Evolutionary conservation across 2,113 vertebrate genomes (phyloP), one percentile per base, ranked within the genome.

Genomic region (Platichthys stellatus): DNA sequence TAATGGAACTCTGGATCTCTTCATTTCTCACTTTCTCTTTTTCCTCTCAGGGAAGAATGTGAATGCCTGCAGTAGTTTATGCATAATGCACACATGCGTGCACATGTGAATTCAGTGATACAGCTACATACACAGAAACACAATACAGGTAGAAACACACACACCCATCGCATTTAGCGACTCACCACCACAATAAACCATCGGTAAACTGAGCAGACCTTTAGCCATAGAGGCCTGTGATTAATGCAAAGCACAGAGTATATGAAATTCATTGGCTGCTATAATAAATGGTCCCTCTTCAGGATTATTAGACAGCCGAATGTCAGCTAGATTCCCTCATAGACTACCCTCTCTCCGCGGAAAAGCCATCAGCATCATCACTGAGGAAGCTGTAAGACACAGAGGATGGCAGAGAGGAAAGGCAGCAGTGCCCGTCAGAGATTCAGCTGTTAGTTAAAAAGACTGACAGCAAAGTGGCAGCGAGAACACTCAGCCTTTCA

Each of bases 281-380:
- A 51, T 89, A 83, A 87, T 79, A 77, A 84, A 87, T 76, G 69
- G 66, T 40, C 17, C 72, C 72, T 76, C 73, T 65, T 60, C 65
- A 72, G 67, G 77, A 86, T 86, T 89, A 83, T 79, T 82, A 81
- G 69, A 86, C 71, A 74, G 47, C 76, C 67, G 85, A 77, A 81
- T 82, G 78, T 82, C 81, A 90, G 80, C 72, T 83, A 85, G 63
- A 80, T 80, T 85, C 57, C 64, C 65, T 79, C 58, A 76, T 63
- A 80, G 72, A 66, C 62, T 53, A 59, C 69, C 74, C 75, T 83
- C 67, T 63, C 69, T 35, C n/a, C 53, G 71, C 67, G 81, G 67
- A 78, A 86, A 28, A 81, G 38, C 49, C 77, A 84, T 71, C 69
- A 73, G 56, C 60, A 77, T 81, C 85, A 85, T 85, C 79, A 69